Base-by-base conservation (phyloP, 2,797 vertebrate genomes). In the Lacerta agilis region DNA sequence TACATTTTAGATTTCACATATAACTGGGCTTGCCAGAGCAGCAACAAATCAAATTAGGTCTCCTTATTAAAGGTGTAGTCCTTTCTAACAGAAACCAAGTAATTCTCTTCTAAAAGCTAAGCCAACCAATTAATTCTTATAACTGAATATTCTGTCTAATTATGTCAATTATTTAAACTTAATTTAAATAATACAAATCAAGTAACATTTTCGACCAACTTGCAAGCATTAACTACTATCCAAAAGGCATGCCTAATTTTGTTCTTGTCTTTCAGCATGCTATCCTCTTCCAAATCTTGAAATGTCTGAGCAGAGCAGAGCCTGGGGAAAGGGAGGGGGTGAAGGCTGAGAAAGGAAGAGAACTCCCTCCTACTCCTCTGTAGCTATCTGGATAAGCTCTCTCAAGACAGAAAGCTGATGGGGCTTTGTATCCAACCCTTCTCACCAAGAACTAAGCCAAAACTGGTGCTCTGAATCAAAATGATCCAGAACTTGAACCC, bases 141-240 rank as follows among this genome's bases (percentile, higher is more conserved):
- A 97, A 96, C 94, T 96, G 95, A 97, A 95, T 95, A 97, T 96
- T 96, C 95, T 95, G 91, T 93, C 90, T 96, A 95, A 94, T 97
- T 96, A 94, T 89, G 96, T 97, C 92, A 97, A 97, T 97, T 96
- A 97, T 96, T 97, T 95, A 97, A 96, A 97, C 93, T 91, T 95
- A 92, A 95, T 96, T 96, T 97, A 92, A 95, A 97, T 67, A 94
- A 95, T 94, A 95, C 94, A 95, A 95, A 92, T 95, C 94, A 95
- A 92, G 94, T 95, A 95, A 95, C 88, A 91, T 94, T 96, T 96
- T 95, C 93, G 94, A 94, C 90, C 90, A 94, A 92, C 91, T 92
- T 66, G 84, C 93, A 93, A 92, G 73, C 49, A 86, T 78, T 90
- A 95, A 93, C 91, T 88, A 90, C 55, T 83, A 93, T 82, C 88